Percentiles rank a stretch among this genome's conserved stretches.
Evolutionary conservation across 2,113 vertebrate species (phyloP).

Genomic region (Plestiodon gilberti): DNA sequence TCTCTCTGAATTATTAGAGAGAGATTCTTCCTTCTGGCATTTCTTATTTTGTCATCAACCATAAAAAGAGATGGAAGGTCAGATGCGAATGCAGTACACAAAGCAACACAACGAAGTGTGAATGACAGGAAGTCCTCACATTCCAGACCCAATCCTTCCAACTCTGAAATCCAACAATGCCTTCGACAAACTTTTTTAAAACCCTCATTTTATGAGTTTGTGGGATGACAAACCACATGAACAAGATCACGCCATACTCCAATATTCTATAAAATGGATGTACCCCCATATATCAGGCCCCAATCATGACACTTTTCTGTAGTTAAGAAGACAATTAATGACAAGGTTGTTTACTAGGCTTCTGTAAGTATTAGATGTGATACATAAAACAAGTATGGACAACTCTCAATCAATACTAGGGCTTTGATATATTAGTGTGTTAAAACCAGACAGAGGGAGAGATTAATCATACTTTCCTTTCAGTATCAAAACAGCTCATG

Average conservation of each 20-base stretch:
- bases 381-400: neutral
- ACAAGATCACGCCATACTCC: neutral
- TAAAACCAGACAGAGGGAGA: neutral
- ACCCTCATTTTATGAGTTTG: neutral
- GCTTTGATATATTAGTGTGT: neutral
- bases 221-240: neutral
- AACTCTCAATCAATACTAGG: neutral
- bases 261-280: constrained; percentile 5
- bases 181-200: neutral
- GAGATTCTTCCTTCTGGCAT: neutral
- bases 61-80: neutral
- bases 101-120: neutral
- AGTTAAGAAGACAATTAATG: neutral
- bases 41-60: neutral
- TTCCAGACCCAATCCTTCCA: neutral
- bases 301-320: neutral
- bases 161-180: neutral
- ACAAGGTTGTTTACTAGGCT: neutral
- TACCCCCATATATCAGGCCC: neutral
- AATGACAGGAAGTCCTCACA: neutral
- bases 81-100: neutral
- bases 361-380: neutral
- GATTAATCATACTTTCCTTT: neutral
- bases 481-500: neutral
- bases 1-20: too few relatives aligned